Base-by-base conservation (phyloP, 2,113 vertebrate genomes). In the Cebidichthys violaceus region DNA sequence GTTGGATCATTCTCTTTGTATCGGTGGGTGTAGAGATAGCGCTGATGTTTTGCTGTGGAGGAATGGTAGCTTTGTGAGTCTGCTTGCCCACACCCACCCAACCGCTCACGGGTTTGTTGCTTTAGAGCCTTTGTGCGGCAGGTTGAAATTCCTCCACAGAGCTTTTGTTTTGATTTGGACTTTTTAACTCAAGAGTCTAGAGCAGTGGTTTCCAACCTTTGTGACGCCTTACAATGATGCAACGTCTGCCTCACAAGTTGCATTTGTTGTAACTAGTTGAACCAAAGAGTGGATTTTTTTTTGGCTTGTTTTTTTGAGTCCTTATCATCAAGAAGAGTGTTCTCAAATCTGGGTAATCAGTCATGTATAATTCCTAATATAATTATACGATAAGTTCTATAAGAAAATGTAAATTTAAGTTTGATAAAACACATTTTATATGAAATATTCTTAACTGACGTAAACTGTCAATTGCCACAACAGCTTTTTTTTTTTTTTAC, bases 111-210 rank as follows among this genome's bases (percentile, higher is more conserved):
- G 0, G 27, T 41, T 41, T 71, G 60, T 65, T 43, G 66, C 29
- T 55, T 74, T n/a, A 57, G 35, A 55, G 35, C 14, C 13, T 59
- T 74, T 64, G 71, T 47, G 65, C 29, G 27, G 9, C 18, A n/a
- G 27, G 9, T 35, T 24, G 29, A 60, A 70, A 70, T 62, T 70
- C 55, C 31, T 61, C 45, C 1, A 6, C 41, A 20, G 6, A 8
- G 1, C n/a, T 43, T 14, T 69, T 9, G 33, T 50, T 69, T 41
- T 22, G 4, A 14, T 60, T 27, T 17, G 9, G 33, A 77, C 27
- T 73, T 73, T 2, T 35, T 52, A 13, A 18, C 22, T 60, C 17
- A 33, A 33, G 20, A 62, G 14, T 62, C 20, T 0, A 27, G n/a
- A 39, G 31, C 29, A 75, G 59, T 1, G 24, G 4, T 45, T 60